Percentiles rank a stretch among this genome's conserved stretches.
Conservation (phyloP, 35 echinoderm and acorn worm species). For the Lytechinus variegatus region DNA sequence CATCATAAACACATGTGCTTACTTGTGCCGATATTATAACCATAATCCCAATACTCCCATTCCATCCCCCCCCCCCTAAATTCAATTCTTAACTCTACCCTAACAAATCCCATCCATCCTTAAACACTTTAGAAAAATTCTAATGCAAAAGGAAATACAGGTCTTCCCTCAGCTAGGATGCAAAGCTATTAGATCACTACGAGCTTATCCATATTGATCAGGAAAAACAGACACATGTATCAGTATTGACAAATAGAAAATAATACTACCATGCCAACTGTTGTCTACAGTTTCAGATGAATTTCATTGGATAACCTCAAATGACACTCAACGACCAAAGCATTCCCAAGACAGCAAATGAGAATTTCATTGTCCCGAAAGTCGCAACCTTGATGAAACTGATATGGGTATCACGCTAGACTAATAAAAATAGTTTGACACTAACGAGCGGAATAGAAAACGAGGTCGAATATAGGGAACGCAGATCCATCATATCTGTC, state of each 20-base stretch:
- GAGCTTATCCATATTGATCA: too few species aligned
- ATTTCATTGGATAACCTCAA: background rate
- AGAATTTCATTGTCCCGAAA: background rate
- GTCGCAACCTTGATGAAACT: background rate
- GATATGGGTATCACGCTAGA: background rate
- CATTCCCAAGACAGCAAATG: background rate
- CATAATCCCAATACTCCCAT: too few species aligned
- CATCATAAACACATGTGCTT: too few species aligned
- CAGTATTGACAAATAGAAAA: background rate
- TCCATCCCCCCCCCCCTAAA: too few species aligned
- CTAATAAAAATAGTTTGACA: slow-evolving; percentile 17
- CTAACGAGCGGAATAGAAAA: background rate
- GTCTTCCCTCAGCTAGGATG: too few species aligned
- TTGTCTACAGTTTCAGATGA: background rate
- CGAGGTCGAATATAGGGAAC: background rate
- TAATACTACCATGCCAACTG: background rate
- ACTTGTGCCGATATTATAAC: too few species aligned
- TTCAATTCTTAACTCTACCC: too few species aligned
- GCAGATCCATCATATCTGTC: slow-evolving; percentile 46
- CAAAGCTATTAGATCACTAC: too few species aligned
- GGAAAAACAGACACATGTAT: too few species aligned
- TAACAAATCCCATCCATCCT: too few species aligned
- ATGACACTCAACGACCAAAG: background rate
- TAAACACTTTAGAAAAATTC: too few species aligned
- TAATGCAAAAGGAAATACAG: too few species aligned